These are phyloP conservation scores for Nanorana parkeri DNA, from an alignment of 2,113 vertebrate genomes.

Conservation along the genomic window DNA sequence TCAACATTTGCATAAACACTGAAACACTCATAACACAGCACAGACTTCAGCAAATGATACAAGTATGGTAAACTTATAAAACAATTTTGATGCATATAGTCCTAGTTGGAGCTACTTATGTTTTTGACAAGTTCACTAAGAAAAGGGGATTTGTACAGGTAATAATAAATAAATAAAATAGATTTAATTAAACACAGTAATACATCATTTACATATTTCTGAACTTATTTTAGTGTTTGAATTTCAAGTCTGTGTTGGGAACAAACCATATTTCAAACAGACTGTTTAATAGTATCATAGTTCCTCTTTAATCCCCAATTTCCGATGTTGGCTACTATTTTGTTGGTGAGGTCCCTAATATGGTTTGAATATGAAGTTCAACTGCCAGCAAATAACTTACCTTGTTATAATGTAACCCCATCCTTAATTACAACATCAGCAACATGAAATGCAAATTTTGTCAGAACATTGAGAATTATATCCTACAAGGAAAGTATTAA, in stretches of 20 bases:
- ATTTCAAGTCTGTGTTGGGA: neutral
- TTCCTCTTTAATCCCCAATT: slow-evolving; percentile 2
- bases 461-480: neutral
- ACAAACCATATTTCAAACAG: neutral
- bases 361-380: neutral
- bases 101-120: too few species aligned
- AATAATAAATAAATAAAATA: too few species aligned
- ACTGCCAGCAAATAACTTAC: slow-evolving; percentile 27
- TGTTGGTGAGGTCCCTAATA: slow-evolving; percentile 21
- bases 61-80: too few species aligned
- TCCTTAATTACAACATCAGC: slow-evolving; percentile 20
- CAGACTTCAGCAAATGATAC: too few species aligned
- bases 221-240: neutral
- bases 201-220: too few species aligned
- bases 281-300: neutral
- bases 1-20: too few species aligned
- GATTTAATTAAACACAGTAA: too few species aligned
- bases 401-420: neutral
- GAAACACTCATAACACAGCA: too few species aligned
- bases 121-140: too few species aligned
- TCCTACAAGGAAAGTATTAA: neutral
- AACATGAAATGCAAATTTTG: neutral
- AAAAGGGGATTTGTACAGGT: too few species aligned
- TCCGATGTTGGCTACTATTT: slow-evolving; percentile 2
- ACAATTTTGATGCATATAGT: too few species aligned